Evolutionary conservation across 2,797 vertebrate species (phyloP).

Genomic region (Sylvia borin): DNA sequence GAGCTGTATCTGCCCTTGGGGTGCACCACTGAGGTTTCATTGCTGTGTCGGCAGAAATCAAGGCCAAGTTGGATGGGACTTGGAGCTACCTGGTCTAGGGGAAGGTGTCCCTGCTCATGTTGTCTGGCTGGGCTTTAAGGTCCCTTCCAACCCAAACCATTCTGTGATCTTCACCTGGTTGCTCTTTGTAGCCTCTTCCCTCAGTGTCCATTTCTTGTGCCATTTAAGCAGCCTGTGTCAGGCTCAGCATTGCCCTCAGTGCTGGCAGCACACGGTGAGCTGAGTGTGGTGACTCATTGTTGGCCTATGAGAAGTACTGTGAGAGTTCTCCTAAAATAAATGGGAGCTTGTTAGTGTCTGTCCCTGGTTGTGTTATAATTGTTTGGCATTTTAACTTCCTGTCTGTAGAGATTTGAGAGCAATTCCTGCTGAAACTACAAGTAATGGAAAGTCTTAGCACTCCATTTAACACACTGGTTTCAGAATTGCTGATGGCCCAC

Average conservation of each 20-base stretch:
- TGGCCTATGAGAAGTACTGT: background rate
- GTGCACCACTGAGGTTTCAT: background rate
- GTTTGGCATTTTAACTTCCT: conserved; percentile 34
- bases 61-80: background rate
- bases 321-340: conserved; percentile 31
- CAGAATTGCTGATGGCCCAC: background rate
- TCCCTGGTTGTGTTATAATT: background rate
- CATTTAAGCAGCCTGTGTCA: background rate
- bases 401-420: background rate
- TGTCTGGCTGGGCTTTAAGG: background rate
- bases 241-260: background rate
- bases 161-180: background rate
- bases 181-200: background rate
- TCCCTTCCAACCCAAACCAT: background rate
- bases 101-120: background rate
- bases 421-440: background rate
- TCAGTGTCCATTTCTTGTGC: background rate
- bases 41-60: background rate
- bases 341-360: background rate
- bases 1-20: background rate
- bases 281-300: background rate
- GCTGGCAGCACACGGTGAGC: background rate
- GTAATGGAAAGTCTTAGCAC: background rate
- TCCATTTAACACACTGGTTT: background rate
- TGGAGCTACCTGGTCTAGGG: background rate